These are phyloP conservation scores for Numida meleagris DNA, from an alignment of 2,113 vertebrate species.

Conservation along the genomic window DNA sequence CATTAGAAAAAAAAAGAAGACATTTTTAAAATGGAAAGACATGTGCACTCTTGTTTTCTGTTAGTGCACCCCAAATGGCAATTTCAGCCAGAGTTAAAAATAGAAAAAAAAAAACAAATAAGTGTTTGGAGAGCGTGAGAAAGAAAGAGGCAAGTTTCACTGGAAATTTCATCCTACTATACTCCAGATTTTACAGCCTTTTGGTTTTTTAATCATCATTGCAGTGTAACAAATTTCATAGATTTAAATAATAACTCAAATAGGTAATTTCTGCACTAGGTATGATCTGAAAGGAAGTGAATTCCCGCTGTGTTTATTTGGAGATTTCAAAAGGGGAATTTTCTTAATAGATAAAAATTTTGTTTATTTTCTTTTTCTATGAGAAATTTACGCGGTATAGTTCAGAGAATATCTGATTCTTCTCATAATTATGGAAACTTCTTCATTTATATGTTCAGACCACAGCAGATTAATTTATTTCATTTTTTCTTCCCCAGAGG, in stretches of 20 bases:
- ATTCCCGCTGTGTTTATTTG: background rate
- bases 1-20: background rate
- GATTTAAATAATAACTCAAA: conserved; percentile 41
- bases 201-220: background rate
- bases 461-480: conserved; percentile 8
- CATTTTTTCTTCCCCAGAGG: background rate
- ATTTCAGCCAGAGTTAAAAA: background rate
- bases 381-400: background rate
- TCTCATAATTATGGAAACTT: background rate
- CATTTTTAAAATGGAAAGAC: background rate
- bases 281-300: background rate
- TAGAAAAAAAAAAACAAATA: background rate
- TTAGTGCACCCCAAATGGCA: background rate
- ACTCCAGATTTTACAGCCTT: background rate
- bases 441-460: conserved; percentile 20
- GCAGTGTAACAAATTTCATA: conserved; percentile 12
- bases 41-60: background rate
- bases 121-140: background rate
- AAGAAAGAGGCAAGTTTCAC: background rate
- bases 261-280: conserved; percentile 13
- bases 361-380: background rate
- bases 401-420: background rate
- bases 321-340: background rate
- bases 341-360: background rate
- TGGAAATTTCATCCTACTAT: background rate